Evolutionary conservation across 2,113 vertebrate species (phyloP), one percentile per base, ranked within the genome.

Genomic region (Apodemus speciosus): DNA sequence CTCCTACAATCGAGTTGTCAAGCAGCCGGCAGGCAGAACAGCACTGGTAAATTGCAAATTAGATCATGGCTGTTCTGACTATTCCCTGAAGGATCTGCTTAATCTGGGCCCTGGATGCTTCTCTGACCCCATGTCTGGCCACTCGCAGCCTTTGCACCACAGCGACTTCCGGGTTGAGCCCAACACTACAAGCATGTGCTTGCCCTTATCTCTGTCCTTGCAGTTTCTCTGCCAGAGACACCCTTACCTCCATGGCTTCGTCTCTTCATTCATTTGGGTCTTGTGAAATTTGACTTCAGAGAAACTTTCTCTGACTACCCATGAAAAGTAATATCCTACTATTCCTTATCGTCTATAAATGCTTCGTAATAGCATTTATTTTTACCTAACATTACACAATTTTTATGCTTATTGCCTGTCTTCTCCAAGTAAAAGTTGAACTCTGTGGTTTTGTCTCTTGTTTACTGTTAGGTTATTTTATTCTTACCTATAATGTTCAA

Each of bases 361-460:
- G 90, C 53, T 83, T 85, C 90, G 51, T 86, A 88, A 46, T 27
- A 79, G 32, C 6, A 58, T 64, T 93, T 92, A 81, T 56, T 73
- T n/a, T 43, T 86, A 49, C 62, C 93, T 92, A 83, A 88, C 73
- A 75, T 69, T 69, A 77, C 43, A 79, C 66, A 87, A 72, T 43
- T 94, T 43, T 83, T 68, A 87, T 89, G 23, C 73, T 90, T 73
- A 83, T 83, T 83, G 62, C 56, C 62, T 86, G 49, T 73, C 60
- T 91, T 92, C 89, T 95, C 20, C 73, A 43, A 83, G 90, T 84
- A 77, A 90, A 80, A 40, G 93, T 27, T 76, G 79, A 95, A 35
- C n/a, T 81, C 53, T 7, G 18, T 64, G 40, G 46, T 68, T 93
- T 88, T 83, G n/a, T 86, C 81, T 95, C 35, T 87, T 77, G 25